phyloP scores from a whole-genome alignment of 2,888 invertebrate species.

The Lepas anatifera region DNA sequence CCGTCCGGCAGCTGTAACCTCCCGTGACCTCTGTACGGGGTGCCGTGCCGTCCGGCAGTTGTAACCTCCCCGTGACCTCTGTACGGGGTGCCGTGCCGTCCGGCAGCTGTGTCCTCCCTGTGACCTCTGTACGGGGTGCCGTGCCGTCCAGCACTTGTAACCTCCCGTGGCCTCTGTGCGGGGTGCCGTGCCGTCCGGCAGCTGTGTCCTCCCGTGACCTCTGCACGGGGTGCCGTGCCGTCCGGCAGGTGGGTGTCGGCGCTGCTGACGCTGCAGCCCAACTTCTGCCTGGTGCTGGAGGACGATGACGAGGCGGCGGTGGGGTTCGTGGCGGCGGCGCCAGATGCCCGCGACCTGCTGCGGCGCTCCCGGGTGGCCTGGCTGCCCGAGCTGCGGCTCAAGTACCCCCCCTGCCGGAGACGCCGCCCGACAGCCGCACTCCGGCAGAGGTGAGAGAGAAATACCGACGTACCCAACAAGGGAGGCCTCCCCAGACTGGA shows the following conservation, averaged over 20 bases:
- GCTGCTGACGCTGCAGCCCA: neutral
- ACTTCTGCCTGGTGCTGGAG: slow-evolving; percentile 5
- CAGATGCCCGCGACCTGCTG: neutral
- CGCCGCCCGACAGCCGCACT: neutral
- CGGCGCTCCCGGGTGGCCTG: neutral
- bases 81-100: neutral
- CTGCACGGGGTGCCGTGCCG: slow-evolving; percentile 19
- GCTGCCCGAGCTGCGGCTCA: neutral
- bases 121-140: neutral
- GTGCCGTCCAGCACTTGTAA: neutral
- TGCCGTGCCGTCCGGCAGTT: no score
- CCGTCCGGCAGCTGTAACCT: no score
- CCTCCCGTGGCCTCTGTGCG: no score
- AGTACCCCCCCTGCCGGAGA: neutral
- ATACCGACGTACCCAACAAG: no score
- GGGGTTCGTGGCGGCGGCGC: slow-evolving; percentile 1
- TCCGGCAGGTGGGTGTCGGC: slow-evolving; percentile 10
- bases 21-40: no score
- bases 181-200: no score
- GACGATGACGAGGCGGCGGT: slow-evolving; percentile 1
- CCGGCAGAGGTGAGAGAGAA: slow-evolving; percentile 5
- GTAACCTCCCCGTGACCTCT: no score
- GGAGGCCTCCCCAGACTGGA: no score
- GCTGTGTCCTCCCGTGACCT: slow-evolving; percentile 13
- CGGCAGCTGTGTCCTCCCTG: neutral